Base-by-base conservation (phyloP, 2,113 vertebrate species). In the Prochilodus magdalenae region DNA sequence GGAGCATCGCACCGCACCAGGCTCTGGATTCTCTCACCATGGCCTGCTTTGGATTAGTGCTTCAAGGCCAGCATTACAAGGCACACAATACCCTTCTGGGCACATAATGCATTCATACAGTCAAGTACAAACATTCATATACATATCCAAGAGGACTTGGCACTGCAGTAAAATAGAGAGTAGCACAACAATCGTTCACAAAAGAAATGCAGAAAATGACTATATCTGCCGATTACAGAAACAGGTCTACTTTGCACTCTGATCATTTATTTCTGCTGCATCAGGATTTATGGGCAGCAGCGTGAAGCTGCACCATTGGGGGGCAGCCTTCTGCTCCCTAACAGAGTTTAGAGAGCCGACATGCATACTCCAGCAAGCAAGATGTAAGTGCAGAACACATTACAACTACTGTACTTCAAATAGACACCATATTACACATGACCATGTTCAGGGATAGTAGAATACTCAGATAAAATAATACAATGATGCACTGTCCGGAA, bases 321-420 rank as follows among this genome's bases (percentile, higher is more conserved):
- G 82, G 85, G 85, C 85, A 81, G 81, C 78, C 81, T 77, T 77
- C 73, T 77, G 81, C 85, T 86, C 82, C 75, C 75, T 57, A 74
- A 73, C 55, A 22, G 53, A 59, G 36, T 49, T 24, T 36, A 69
- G 63, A 80, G 71, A 26, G 60, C 65, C 60, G 33, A 59, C 13
- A 66, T 73, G 51, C 75, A 33, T 77, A 33, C 66, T 76, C 16
- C 15, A 75, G 73, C 62, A 70, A 24, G 65, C 57, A 12, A 62
- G 70, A 67, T 73, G 33, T 30, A 75, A 84, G 27, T 79, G 57
- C 29, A 62, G 60, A 27, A 51, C 51, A 75, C 33, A 73, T 66
- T 71, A 70, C 55, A 65, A 63, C n/a, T 13, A 36, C 7, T 40
- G 66, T 33, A 10, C 36, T 69, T 69, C 30, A 44, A 40, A 66